phyloP scores from a whole-genome alignment of 92 coral and sea anemone genomes.

The Nematostella vectensis region DNA sequence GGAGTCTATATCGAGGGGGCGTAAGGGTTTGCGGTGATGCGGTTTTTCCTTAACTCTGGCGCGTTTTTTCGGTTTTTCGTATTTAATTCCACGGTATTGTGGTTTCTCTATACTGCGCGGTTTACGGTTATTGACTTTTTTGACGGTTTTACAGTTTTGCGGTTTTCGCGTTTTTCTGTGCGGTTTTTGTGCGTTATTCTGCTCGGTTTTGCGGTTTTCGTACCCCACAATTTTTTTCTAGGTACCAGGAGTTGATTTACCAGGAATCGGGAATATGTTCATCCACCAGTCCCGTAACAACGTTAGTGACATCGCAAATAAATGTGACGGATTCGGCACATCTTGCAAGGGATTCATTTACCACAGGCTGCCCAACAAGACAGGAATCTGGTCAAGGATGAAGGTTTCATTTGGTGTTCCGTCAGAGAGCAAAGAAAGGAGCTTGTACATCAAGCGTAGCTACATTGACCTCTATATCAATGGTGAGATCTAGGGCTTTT shows the following conservation, averaged over 20 bases:
- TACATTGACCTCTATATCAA: background rate
- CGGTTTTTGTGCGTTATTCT: too few relatives aligned
- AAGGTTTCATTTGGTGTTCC: background rate
- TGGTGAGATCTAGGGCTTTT: too few relatives aligned
- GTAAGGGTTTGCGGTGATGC: slow-evolving; percentile 40
- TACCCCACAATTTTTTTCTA: too few relatives aligned
- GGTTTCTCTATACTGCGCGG: too few relatives aligned
- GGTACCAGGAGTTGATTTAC: background rate
- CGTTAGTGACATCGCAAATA: background rate
- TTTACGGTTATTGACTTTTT: too few relatives aligned
- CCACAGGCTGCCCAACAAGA: background rate
- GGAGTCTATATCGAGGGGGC: too few relatives aligned
- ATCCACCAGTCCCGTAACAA: background rate
- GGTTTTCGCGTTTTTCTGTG: too few relatives aligned
- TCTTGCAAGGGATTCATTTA: background rate
- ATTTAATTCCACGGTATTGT: too few relatives aligned
- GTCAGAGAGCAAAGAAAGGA: background rate
- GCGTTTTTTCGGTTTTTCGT: too few relatives aligned
- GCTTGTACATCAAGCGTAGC: background rate
- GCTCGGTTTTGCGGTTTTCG: too few relatives aligned
- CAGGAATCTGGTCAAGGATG: background rate
- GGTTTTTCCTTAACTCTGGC: too few relatives aligned
- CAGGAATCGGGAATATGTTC: background rate
- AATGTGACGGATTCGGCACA: background rate
- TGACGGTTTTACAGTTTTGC: too few relatives aligned